Conservation (phyloP, 1,140 invertebrate species). For the Orchestia grillus region DNA sequence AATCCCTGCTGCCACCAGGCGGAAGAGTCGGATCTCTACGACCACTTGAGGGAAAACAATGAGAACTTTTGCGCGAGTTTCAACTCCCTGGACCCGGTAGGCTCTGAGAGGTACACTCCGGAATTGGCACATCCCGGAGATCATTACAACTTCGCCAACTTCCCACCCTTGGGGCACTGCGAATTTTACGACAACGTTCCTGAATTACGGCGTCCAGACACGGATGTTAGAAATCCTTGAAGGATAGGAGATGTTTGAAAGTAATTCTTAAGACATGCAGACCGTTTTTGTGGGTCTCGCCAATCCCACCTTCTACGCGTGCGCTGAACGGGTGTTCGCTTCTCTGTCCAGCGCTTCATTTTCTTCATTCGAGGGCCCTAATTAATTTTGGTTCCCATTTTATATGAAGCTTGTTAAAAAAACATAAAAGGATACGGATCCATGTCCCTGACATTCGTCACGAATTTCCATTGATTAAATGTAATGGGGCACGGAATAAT, state of each 20-base stretch:
- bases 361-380: no score
- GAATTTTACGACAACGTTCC: conserved; percentile 42
- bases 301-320: no score
- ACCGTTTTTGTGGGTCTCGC: conserved; percentile 76
- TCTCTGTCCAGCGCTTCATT: no score
- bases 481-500: no score
- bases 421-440: no score
- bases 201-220: neutral
- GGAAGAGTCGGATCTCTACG: neutral
- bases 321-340: no score
- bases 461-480: no score
- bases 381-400: no score
- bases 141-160: neutral
- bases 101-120: neutral
- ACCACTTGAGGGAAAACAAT: neutral
- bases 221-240: conserved; percentile 53
- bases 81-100: neutral
- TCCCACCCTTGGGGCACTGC: neutral
- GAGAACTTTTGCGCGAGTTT: neutral
- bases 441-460: no score
- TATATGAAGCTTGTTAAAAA: no score
- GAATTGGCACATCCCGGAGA: neutral
- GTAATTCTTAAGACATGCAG: conserved; percentile 74
- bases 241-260: conserved; percentile 58
- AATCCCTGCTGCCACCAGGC: neutral